These are phyloP conservation scores for Pomacea canaliculata DNA, from an alignment of 2,888 invertebrate species.

Conservation along the genomic window DNA sequence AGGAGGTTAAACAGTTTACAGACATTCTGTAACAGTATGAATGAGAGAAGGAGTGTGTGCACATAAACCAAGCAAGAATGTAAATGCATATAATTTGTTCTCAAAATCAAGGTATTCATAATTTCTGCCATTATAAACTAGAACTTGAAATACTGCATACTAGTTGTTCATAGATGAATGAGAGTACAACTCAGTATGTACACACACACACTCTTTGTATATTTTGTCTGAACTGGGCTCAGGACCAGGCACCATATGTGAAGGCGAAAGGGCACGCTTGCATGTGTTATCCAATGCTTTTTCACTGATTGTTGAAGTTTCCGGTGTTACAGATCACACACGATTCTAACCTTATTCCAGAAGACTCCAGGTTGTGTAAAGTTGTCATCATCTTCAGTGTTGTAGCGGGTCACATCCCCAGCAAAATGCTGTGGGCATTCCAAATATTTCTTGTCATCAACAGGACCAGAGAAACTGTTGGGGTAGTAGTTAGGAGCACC, in stretches of 20 bases:
- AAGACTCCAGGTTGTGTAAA: slow-evolving; percentile 86
- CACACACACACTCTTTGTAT: slow-evolving; percentile 74
- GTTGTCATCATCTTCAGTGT: slow-evolving; percentile 90
- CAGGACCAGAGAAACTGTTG: slow-evolving; percentile 92
- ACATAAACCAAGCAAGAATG: too few species aligned
- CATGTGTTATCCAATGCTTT: slow-evolving; percentile 63
- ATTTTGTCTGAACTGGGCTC: slow-evolving; percentile 95
- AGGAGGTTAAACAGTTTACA: not conserved
- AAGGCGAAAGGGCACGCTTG: slow-evolving; percentile 88
- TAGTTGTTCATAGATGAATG: too few species aligned
- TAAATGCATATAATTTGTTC: too few species aligned
- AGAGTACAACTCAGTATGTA: too few species aligned
- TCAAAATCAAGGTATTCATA: too few species aligned
- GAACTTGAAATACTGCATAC: too few species aligned
- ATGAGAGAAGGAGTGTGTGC: too few species aligned
- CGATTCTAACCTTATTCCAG: slow-evolving; percentile 78
- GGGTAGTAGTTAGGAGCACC: slow-evolving; percentile 96
- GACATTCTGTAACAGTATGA: not conserved
- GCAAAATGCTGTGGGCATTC: slow-evolving; percentile 74
- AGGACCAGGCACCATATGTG: slow-evolving; percentile 91
- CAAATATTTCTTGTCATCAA: slow-evolving; percentile 75
- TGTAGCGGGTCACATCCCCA: slow-evolving; percentile 85
- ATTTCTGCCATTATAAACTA: too few species aligned
- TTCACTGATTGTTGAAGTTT: too few species aligned
- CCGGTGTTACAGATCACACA: not conserved